Evolutionary conservation across 2,888 invertebrate species (phyloP).

Genomic region (Caradrina clavipalpis): DNA sequence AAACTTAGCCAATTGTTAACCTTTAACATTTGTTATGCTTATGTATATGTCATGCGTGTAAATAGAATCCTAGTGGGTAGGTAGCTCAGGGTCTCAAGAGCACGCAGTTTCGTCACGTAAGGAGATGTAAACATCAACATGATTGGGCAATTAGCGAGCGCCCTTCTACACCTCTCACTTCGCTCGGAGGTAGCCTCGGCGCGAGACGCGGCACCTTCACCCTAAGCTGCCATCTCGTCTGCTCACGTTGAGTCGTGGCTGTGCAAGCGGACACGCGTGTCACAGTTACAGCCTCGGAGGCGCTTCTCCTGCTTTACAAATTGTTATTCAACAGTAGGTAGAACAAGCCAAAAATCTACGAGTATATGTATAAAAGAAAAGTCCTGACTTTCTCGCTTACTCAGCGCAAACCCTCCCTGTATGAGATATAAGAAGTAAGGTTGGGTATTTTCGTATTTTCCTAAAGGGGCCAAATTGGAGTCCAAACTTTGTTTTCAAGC

Average conservation of each 20-base stretch:
- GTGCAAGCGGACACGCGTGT: neutral
- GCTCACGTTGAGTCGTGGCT: neutral
- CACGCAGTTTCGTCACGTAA: slow-evolving; percentile 55
- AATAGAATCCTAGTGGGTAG: slow-evolving; percentile 20
- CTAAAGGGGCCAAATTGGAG: too few species aligned
- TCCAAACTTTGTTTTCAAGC: too few species aligned
- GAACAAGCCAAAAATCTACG: too few species aligned
- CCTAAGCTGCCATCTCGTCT: slow-evolving; percentile 1
- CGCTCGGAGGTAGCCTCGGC: slow-evolving; percentile 31
- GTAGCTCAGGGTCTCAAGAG: slow-evolving; percentile 42
- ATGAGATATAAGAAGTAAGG: too few species aligned
- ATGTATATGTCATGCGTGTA: slow-evolving; percentile 22
- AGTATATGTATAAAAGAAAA: too few species aligned
- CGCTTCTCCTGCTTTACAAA: neutral
- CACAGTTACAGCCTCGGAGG: slow-evolving; percentile 11
- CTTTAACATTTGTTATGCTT: slow-evolving; percentile 13
- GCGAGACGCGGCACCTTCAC: slow-evolving; percentile 23
- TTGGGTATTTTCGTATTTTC: too few species aligned
- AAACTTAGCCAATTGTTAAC: neutral
- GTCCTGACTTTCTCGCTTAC: too few species aligned
- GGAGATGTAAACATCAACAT: slow-evolving; percentile 43
- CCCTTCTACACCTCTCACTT: slow-evolving; percentile 58
- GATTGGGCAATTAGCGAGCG: slow-evolving; percentile 57
- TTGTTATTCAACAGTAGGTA: neutral
- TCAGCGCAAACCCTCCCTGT: too few species aligned